Evolutionary conservation across 2,888 invertebrate species (phyloP).

Genomic region (Incurvaria masculella): DNA sequence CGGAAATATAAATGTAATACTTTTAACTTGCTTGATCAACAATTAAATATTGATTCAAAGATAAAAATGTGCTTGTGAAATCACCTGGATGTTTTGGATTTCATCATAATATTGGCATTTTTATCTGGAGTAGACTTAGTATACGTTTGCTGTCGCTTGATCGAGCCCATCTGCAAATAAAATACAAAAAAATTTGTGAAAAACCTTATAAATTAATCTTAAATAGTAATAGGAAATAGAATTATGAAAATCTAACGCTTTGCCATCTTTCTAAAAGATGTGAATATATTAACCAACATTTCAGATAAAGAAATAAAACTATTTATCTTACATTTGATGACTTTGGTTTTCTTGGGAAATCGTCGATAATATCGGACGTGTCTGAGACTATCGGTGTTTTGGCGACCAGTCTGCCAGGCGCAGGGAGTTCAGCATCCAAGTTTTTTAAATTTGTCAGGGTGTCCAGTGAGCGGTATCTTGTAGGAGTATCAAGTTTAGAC

Average conservation of each 20-base stretch:
- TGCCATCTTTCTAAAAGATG: background rate
- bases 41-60: too few species aligned
- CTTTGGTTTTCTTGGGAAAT: constrained; percentile 19
- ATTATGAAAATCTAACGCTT: too few species aligned
- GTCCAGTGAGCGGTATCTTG: constrained; percentile 45
- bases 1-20: too few species aligned
- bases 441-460: constrained; percentile 29
- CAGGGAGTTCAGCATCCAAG: constrained; percentile 23
- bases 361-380: constrained; percentile 12
- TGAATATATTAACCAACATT: too few species aligned
- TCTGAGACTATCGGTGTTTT: constrained; percentile 19
- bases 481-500: constrained; percentile 34
- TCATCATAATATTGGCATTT: background rate
- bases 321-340: constrained; percentile 17
- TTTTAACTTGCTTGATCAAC: too few species aligned
- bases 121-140: background rate
- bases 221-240: too few species aligned
- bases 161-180: background rate
- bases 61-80: too few species aligned
- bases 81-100: background rate
- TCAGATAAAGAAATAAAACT: background rate
- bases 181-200: too few species aligned
- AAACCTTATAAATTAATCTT: too few species aligned
- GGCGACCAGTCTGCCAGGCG: constrained; percentile 21
- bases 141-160: background rate